Evolutionary conservation across 2,797 vertebrate genomes (phyloP), one percentile per base, ranked within the genome.

Genomic region (Acipenser oxyrinchus): DNA sequence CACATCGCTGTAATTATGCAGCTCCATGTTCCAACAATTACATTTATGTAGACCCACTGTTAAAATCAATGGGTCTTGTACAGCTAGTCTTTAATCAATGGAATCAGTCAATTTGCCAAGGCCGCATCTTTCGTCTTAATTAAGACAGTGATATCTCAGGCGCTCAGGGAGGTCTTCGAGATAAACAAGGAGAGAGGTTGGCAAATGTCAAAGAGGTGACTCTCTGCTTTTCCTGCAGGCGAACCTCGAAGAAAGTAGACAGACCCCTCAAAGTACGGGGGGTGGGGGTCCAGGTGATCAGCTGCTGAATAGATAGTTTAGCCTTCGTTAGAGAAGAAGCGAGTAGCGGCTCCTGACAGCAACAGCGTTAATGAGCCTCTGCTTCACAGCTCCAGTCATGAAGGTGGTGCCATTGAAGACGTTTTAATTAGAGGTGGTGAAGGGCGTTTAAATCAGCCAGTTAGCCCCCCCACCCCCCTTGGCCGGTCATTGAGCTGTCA

Each of bases 121-220:
- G 87, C 90, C 87, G 87, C 87, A 90, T 92, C 87, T 86, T 88
- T 92, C 83, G 89, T 92, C 89, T 91, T 94, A 94, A 93, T 94
- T 90, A 93, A 92, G 89, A 92, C 89, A 90, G 88, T 91, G 88
- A 92, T 92, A 91, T 90, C 89, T 86, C 84, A 78, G 79, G 79
- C 85, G 89, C 84, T 64, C 86, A 88, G 86, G 89, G 87, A 37
- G 23, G 83, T 88, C 82, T 78, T 81, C 81, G 79, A 85, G 87
- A 90, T 91, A 91, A 91, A 92, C 91, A 90, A 88, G 87, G 87
- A 83, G 84, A 88, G 86, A 87, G 89, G 89, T 89, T 88, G 82
- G 75, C 77, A 87, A 88, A 87, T 88, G 85, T 87, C 85, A 88
- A 80, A 83, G 79, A 86, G 88, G 87, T 88, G 87, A 90, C 82